Conservation (phyloP, 2,113 vertebrate genomes). For the Oryzias curvinotus region DNA sequence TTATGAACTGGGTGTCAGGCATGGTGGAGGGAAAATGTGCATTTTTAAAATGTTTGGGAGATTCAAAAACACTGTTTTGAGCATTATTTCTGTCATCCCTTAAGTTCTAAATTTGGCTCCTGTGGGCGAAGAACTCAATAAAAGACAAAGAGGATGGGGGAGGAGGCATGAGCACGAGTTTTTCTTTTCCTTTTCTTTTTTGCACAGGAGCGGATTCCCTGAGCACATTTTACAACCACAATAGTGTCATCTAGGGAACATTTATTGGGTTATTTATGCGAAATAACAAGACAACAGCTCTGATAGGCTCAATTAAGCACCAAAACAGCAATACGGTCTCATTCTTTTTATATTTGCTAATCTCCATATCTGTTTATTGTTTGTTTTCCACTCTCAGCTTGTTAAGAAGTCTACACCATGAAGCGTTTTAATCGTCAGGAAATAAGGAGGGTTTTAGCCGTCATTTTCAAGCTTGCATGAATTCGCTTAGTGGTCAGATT, state of each 20-base stretch:
- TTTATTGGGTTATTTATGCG: constrained; percentile 71
- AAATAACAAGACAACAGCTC: constrained; percentile 60
- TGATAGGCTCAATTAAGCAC: constrained; percentile 66
- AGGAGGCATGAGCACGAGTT: constrained; percentile 44
- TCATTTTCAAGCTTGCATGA: constrained; percentile 26
- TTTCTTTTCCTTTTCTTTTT: constrained; percentile 12
- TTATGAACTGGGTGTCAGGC: constrained; percentile 67
- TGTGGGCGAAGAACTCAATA: constrained; percentile 59
- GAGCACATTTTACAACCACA: constrained; percentile 63
- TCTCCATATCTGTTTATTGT: constrained; percentile 27
- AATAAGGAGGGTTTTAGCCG: constrained; percentile 3
- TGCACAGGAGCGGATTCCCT: constrained; percentile 56
- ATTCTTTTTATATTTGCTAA: constrained; percentile 28
- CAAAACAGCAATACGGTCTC: constrained; percentile 39
- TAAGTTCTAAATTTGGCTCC: constrained; percentile 60
- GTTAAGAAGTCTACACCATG: constrained; percentile 26
- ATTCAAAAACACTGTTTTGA: constrained; percentile 55
- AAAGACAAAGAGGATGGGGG: constrained; percentile 52
- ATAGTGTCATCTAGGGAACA: constrained; percentile 68
- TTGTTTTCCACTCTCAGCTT: constrained; percentile 14
- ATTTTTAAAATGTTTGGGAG: constrained; percentile 57
- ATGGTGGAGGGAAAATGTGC: constrained; percentile 46
- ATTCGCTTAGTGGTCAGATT: constrained; percentile 45
- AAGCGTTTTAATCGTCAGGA: constrained; percentile 24
- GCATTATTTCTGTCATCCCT: constrained; percentile 56